A percentile compares a stretch with the other conserved stretches of the same genome.
Evolutionary conservation across 2,888 invertebrate species (phyloP).

Genomic region (Eurytoma californica): DNA sequence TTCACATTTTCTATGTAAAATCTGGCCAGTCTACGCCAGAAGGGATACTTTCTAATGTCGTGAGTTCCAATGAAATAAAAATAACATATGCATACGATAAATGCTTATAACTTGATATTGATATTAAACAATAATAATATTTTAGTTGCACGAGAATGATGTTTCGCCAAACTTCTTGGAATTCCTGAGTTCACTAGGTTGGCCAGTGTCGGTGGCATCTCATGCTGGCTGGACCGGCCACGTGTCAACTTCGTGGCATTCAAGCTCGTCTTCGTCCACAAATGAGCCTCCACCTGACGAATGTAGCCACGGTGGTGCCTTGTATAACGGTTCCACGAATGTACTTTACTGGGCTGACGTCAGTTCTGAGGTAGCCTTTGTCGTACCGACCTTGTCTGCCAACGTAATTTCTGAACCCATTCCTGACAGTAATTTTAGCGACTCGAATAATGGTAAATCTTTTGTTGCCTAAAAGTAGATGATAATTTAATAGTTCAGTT

Average conservation of each 20-base stretch:
- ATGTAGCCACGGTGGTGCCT: slow-evolving; percentile 79
- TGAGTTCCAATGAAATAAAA: slow-evolving; percentile 62
- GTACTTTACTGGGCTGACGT: slow-evolving; percentile 97
- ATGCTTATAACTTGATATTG: too few species aligned
- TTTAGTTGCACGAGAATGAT: slow-evolving; percentile 72
- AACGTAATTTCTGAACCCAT: slow-evolving; percentile 55
- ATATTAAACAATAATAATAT: background rate
- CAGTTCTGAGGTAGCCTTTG: slow-evolving; percentile 94
- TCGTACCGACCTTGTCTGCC: slow-evolving; percentile 83
- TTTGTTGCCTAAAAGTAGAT: background rate
- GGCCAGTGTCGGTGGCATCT: slow-evolving; percentile 88
- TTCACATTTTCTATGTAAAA: slow-evolving; percentile 95
- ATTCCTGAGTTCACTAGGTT: slow-evolving; percentile 84
- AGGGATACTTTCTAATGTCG: slow-evolving; percentile 89
- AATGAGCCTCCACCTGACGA: slow-evolving; percentile 74
- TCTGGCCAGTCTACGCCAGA: slow-evolving; percentile 86
- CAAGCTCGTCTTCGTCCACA: slow-evolving; percentile 76
- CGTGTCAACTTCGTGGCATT: slow-evolving; percentile 89
- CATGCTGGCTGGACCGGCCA: slow-evolving; percentile 98
- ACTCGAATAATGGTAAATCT: slow-evolving; percentile 66
- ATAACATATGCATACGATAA: background rate
- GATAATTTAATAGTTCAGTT: background rate
- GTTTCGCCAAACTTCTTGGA: slow-evolving; percentile 77
- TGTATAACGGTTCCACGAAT: slow-evolving; percentile 89
- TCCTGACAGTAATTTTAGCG: slow-evolving; percentile 68